Percentiles rank a stretch among this genome's conserved stretches.
Evolutionary conservation across 92 coral and sea anemone species (phyloP).

Genomic region (Phymanthus crucifer): DNA sequence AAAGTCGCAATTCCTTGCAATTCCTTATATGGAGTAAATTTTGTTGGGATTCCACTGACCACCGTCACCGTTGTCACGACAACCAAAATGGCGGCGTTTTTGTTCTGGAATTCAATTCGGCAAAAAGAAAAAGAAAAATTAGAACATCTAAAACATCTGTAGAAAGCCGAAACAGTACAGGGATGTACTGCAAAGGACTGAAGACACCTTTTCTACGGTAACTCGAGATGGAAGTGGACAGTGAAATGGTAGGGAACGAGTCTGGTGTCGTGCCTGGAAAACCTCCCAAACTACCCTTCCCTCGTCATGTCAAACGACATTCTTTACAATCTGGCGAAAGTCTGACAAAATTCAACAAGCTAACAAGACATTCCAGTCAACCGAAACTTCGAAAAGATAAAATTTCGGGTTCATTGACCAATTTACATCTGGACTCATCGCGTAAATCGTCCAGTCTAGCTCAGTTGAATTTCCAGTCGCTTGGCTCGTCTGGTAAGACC

Average conservation of each 20-base stretch:
- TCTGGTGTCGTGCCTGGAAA: slow-evolving; percentile 37
- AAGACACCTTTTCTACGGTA: neutral
- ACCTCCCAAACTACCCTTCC: slow-evolving; percentile 69
- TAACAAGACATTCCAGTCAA: slow-evolving; percentile 80
- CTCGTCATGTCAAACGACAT: slow-evolving; percentile 57
- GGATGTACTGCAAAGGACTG: neutral
- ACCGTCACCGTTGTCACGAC: slow-evolving; percentile 88
- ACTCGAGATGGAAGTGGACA: slow-evolving; percentile 34
- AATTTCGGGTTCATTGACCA: slow-evolving; percentile 54
- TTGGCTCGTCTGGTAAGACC: slow-evolving; percentile 65
- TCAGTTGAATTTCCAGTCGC: slow-evolving; percentile 50
- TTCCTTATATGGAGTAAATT: slow-evolving; percentile 33
- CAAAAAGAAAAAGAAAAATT: slow-evolving; percentile 20
- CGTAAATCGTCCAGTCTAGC: slow-evolving; percentile 63
- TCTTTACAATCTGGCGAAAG: slow-evolving; percentile 76
- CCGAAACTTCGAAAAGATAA: slow-evolving; percentile 71
- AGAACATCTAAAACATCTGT: neutral
- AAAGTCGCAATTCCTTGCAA: neutral
- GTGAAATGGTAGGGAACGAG: slow-evolving; percentile 26
- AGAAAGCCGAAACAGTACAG: neutral
- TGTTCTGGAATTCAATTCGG: slow-evolving; percentile 63
- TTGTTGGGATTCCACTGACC: slow-evolving; percentile 80
- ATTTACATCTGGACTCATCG: slow-evolving; percentile 56
- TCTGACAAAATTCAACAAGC: slow-evolving; percentile 66
- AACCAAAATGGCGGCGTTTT: slow-evolving; percentile 83